Percentiles rank a stretch among this genome's conserved stretches.
Evolutionary conservation across 1,140 invertebrate genomes (phyloP).

Genomic region (Melanaphis sacchari): DNA sequence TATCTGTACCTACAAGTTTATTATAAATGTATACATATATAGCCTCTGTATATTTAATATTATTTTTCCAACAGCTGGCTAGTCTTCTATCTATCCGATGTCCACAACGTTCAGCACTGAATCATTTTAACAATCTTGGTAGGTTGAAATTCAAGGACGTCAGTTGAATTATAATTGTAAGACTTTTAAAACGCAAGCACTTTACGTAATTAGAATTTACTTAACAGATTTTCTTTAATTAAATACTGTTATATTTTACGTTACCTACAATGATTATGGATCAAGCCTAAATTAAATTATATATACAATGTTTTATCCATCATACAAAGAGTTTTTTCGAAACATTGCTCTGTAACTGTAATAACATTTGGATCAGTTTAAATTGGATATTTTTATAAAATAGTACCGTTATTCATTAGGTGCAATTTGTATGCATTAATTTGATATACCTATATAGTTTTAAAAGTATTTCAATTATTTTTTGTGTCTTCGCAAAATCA

Average conservation of each 20-base stretch:
- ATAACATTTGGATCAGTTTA: not conserved
- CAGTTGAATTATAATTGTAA: not conserved
- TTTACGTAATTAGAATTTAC: not conserved
- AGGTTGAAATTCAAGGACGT: not conserved
- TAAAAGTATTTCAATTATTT: not conserved
- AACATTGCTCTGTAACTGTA: not conserved
- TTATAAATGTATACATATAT: not conserved
- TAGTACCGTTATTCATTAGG: not conserved
- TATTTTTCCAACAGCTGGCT: not conserved
- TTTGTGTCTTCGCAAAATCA: not conserved
- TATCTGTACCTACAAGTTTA: not conserved
- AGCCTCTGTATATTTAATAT: not conserved
- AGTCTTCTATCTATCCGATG: not conserved
- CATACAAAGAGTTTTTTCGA: not conserved
- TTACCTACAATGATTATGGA: not conserved
- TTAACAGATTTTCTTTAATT: not conserved
- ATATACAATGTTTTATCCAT: not conserved
- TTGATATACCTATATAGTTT: not conserved
- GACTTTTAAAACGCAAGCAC: not conserved
- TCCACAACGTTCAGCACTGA: not conserved
- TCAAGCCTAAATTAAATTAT: not conserved
- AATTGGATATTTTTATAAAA: not conserved
- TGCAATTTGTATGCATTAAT: not conserved
- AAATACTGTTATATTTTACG: not conserved
- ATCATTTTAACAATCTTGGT: not conserved